Base-by-base conservation (phyloP, 92 coral and sea anemone species). In the Siderastrea siderea region DNA sequence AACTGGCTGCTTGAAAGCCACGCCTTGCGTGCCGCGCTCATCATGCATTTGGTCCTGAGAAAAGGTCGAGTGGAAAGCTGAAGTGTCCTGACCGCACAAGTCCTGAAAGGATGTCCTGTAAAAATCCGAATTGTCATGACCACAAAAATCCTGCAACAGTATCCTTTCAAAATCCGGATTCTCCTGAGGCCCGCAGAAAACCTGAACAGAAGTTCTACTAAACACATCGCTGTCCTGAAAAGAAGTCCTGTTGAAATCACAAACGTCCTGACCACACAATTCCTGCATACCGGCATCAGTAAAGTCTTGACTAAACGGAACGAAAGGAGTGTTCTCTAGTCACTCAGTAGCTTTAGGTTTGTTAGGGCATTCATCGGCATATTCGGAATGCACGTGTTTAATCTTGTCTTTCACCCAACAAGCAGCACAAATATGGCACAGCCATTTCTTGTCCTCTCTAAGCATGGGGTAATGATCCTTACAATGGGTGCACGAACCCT, bases 391-490 rank as follows among this genome's bases (percentile, higher is more conserved):
- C 6, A 61, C 38, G 5, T 16, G 14, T 65, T 65, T 65, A 3
- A 11, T 44, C 45, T 61, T 65, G 8, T 65, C 79, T 43, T 84
- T 75, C 5, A 84, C 82, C 91, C 91, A 87, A 67, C 86, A 87
- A 10, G 72, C 73, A 12, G 86, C 86, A 69, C 91, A 87, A 71
- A 87, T 88, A 17, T 88, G 92, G 1, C 83, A 8, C 2, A 87
- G 61, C 86, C 91, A 87, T 13, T 70, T 67, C 59, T 46, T 44
- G 7, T 59, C 84, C 12, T 85, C 84, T 43, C 16, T 5, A 11
- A 86, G 47, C 47, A 19, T 6, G 2, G 62, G 71, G 48, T 7
- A 53, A 15, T 86, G 90, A 68, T 86, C 90, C 50, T 55, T 4
- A 0, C 63, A 0, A n/a, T 38, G 64, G 2, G 85, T 7, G 75